These are phyloP conservation scores for Osmerus mordax DNA, from an alignment of 2,113 vertebrate genomes.

Conservation along the genomic window DNA sequence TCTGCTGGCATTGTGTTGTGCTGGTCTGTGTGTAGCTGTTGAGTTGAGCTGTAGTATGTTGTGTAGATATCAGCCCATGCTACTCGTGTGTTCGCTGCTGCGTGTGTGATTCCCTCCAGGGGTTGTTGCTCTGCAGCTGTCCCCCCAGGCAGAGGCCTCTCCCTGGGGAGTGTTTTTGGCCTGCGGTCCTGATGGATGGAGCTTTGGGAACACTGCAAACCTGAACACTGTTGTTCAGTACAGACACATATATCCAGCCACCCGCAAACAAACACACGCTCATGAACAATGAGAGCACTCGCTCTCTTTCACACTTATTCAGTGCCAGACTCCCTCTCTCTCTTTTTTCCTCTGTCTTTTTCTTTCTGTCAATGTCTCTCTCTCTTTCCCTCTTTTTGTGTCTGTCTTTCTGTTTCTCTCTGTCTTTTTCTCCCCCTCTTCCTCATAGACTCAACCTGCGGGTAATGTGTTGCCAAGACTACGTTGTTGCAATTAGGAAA, in stretches of 20 bases:
- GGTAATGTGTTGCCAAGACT: too few species aligned
- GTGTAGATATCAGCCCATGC: not conserved
- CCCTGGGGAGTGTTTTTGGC: slow-evolving; percentile 28
- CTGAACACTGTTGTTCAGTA: not conserved
- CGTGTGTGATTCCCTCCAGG: slow-evolving; percentile 16
- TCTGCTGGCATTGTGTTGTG: not conserved
- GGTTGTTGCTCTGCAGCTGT: slow-evolving; percentile 39
- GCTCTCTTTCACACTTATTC: too few species aligned
- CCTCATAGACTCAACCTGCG: too few species aligned
- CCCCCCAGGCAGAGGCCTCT: slow-evolving; percentile 27
- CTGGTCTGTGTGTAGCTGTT: not conserved
- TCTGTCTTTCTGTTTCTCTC: too few species aligned
- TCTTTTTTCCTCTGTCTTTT: not conserved
- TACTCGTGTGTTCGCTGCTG: not conserved
- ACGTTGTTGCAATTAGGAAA: too few species aligned
- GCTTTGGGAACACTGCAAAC: slow-evolving; percentile 5
- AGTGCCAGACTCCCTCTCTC: not conserved
- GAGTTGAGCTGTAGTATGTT: not conserved
- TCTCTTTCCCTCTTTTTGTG: too few species aligned
- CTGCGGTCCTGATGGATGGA: slow-evolving; percentile 38
- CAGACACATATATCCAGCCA: not conserved
- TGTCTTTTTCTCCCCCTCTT: too few species aligned
- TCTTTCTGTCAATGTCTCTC: too few species aligned
- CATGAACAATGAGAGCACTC: not conserved
- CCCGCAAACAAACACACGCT: not conserved